Conservation (phyloP, 2,113 vertebrate species). For the Meriones unguiculatus region DNA sequence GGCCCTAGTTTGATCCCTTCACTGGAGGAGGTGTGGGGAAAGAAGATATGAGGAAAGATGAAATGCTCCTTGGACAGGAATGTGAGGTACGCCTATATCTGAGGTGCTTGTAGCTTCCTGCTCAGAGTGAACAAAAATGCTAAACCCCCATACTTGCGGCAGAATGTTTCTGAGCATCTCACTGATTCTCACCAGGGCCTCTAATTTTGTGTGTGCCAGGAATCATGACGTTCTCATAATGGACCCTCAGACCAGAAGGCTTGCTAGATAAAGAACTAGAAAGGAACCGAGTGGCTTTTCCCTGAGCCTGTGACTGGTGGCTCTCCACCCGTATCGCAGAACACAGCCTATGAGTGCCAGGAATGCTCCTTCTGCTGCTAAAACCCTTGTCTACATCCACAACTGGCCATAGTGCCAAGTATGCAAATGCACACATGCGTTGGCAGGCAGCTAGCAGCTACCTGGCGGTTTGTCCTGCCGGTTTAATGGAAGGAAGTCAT, state of each 20-base stretch:
- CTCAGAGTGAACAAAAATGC: rapidly evolving
- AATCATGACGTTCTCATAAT: neutral
- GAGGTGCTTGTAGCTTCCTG: neutral
- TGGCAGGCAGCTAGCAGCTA: neutral
- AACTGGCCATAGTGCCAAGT: neutral
- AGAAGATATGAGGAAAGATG: neutral
- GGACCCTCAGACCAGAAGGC: neutral
- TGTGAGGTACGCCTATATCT: neutral
- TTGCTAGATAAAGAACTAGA: neutral
- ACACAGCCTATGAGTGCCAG: neutral
- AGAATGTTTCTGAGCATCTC: neutral
- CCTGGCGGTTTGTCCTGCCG: neutral
- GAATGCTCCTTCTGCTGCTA: neutral
- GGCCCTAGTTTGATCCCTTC: neutral
- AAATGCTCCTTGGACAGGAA: neutral
- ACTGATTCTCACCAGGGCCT: neutral
- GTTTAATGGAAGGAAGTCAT: neutral
- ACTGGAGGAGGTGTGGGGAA: neutral
- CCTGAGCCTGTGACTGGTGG: neutral
- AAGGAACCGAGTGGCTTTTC: neutral
- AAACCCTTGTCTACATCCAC: neutral
- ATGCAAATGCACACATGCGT: neutral
- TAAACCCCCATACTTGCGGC: too few species aligned
- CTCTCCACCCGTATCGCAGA: neutral
- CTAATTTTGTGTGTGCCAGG: neutral